A percentile compares a stretch with the other conserved stretches of the same genome.
Conservation (phyloP, 2,797 vertebrate species). For the Echeneis naucrates region DNA sequence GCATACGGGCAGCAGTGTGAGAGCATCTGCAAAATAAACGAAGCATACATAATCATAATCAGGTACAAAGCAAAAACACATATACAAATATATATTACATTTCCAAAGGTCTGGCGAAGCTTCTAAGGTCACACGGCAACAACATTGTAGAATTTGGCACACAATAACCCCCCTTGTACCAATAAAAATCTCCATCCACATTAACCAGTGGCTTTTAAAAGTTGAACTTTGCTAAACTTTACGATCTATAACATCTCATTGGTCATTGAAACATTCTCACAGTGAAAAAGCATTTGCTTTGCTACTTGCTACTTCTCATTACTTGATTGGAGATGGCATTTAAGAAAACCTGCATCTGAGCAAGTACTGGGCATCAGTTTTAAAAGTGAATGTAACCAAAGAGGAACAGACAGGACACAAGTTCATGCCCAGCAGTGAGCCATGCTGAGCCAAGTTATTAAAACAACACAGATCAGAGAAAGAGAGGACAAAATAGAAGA, state of each 20-base stretch:
- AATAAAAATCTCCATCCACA: background rate
- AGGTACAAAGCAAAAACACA: constrained; percentile 29
- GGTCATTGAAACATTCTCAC: background rate
- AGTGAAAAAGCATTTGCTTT: background rate
- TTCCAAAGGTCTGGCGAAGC: background rate
- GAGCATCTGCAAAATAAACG: constrained; percentile 53
- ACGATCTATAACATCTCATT: background rate
- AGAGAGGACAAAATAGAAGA: constrained; percentile 60
- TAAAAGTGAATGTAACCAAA: constrained; percentile 6
- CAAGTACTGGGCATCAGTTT: background rate
- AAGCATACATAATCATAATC: constrained; percentile 36
- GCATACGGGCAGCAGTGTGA: constrained; percentile 6
- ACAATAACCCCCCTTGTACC: background rate
- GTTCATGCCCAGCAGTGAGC: constrained; percentile 44
- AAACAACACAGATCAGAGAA: constrained; percentile 69
- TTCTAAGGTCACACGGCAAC: background rate
- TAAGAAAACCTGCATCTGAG: background rate
- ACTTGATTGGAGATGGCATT: background rate
- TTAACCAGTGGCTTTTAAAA: background rate
- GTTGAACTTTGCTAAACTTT: background rate
- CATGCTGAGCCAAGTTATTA: constrained; percentile 41
- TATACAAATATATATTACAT: constrained; percentile 2
- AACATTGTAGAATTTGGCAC: background rate
- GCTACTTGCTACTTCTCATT: background rate
- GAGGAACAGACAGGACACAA: constrained; percentile 4